These are phyloP conservation scores for Sebastes itinus DNA, from an alignment of 2,797 vertebrate species.

Conservation along the genomic window DNA sequence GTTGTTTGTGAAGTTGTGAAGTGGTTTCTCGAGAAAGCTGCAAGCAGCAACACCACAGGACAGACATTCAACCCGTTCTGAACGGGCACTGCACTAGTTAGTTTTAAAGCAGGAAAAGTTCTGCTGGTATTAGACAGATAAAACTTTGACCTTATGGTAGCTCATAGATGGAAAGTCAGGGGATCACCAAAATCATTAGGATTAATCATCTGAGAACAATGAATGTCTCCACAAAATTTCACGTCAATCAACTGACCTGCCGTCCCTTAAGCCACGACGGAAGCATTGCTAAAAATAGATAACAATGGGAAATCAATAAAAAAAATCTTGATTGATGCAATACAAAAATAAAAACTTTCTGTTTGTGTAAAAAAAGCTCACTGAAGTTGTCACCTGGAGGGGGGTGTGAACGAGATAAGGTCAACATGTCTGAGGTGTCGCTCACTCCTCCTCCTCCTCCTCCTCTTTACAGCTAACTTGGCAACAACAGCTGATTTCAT, in stretches of 20 bases:
- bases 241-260: fast-evolving
- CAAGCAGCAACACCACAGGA: no score
- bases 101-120: no score
- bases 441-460: background rate
- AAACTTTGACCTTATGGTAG: no score
- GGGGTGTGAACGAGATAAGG: background rate
- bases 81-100: fast-evolving
- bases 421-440: conserved; percentile 5
- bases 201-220: no score
- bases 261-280: fast-evolving
- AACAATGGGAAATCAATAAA: background rate
- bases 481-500: conserved; percentile 53
- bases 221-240: no score
- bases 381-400: background rate
- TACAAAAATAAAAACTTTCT: background rate
- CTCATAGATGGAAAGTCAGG: no score
- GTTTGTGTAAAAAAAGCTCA: background rate
- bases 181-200: no score
- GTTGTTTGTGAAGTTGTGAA: no score
- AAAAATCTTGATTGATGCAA: background rate
- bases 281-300: background rate
- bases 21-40: no score
- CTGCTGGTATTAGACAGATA: no score
- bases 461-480: background rate
- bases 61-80: no score